Conservation (phyloP, 2,888 invertebrate genomes). For the Lycaena phlaeas region DNA sequence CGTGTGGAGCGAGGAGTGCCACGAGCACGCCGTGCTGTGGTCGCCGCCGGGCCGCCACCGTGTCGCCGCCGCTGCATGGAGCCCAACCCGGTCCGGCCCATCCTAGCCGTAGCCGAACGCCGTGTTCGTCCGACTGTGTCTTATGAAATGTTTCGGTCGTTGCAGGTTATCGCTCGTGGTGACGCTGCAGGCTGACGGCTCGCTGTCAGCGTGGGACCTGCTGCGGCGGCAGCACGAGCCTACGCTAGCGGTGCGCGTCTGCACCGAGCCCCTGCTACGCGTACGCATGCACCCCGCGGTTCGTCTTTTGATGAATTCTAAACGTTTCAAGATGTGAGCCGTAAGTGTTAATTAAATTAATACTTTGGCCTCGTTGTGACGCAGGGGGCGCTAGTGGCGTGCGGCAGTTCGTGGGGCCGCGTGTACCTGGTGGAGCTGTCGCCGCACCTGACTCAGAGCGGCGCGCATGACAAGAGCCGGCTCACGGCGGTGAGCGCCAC, state of each 20-base stretch:
- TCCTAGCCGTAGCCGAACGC: too few species aligned
- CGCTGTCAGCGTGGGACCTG: constrained; percentile 90
- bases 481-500: constrained; percentile 78
- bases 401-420: constrained; percentile 81
- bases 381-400: constrained; percentile 78
- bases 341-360: too few species aligned
- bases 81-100: constrained; percentile 83
- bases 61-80: constrained; percentile 87
- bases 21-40: constrained; percentile 93
- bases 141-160: too few species aligned
- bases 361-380: too few species aligned
- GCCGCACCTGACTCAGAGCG: constrained; percentile 75
- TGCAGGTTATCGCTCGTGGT: constrained; percentile 85
- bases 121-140: too few species aligned
- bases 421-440: constrained; percentile 83
- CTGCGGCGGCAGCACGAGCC: constrained; percentile 87
- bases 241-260: constrained; percentile 71
- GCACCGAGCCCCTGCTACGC: constrained; percentile 59
- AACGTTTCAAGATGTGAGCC: too few species aligned
- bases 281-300: constrained; percentile 53
- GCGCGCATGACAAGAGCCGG: constrained; percentile 80
- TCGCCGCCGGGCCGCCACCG: constrained; percentile 77
- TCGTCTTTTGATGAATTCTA: too few species aligned
- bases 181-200: constrained; percentile 84
- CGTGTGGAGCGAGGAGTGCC: constrained; percentile 96